Conservation (phyloP, 2,113 vertebrate species). For the Hirundichthys speculiger region DNA sequence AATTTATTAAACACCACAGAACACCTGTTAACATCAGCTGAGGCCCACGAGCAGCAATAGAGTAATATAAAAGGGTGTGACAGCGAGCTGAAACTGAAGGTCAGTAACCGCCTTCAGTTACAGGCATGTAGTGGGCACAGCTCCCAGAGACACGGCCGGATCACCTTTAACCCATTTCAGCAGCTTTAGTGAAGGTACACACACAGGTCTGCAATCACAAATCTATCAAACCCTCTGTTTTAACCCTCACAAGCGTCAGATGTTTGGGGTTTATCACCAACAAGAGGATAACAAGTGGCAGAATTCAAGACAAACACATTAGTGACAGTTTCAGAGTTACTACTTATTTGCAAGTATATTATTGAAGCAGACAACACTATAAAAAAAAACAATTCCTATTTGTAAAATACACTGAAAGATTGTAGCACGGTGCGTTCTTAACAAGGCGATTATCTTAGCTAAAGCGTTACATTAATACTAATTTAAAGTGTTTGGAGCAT, state of each 20-base stretch:
- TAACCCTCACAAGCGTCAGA: background rate
- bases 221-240: background rate
- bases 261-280: background rate
- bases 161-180: conserved; percentile 19
- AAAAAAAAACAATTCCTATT: too few relatives aligned
- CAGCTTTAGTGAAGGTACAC: background rate
- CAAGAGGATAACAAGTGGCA: too few relatives aligned
- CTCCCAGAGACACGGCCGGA: conserved; percentile 13
- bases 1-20: conserved; percentile 13
- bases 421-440: too few relatives aligned
- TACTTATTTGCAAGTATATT: too few relatives aligned
- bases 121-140: conserved; percentile 9
- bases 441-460: too few relatives aligned
- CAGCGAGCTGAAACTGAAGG: conserved; percentile 27
- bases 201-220: background rate
- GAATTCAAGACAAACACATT: conserved; percentile 8
- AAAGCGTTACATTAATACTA: too few relatives aligned
- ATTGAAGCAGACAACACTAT: background rate
- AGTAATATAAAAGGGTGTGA: conserved; percentile 13
- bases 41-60: background rate
- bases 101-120: conserved; percentile 38
- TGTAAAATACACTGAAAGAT: too few relatives aligned
- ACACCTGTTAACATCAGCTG: conserved; percentile 28
- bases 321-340: too few relatives aligned
- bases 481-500: too few relatives aligned